phyloP scores from a whole-genome alignment of 2,888 invertebrate genomes.

The Pocota personata region DNA sequence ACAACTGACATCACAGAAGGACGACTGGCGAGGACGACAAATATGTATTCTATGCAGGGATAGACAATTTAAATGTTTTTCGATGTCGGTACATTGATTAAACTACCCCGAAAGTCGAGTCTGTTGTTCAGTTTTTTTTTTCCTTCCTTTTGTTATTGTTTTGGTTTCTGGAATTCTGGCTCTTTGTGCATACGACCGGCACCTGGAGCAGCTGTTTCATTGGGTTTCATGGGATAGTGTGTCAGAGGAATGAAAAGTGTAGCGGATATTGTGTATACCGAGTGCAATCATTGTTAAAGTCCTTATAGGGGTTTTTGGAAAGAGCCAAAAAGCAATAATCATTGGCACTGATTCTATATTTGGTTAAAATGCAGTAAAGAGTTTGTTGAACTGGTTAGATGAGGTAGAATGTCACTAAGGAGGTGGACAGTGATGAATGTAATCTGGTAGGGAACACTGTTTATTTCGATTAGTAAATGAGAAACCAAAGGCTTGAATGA shows the following conservation, averaged over 20 bases:
- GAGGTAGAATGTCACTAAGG: not conserved
- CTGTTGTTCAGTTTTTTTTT: not conserved
- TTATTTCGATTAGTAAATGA: too few relatives aligned
- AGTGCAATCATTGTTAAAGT: constrained; percentile 16
- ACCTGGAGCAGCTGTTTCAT: constrained; percentile 66
- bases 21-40: constrained; percentile 29
- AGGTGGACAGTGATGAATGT: not conserved
- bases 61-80: constrained; percentile 19
- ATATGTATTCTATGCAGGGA: not conserved
- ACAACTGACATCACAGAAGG: constrained; percentile 28
- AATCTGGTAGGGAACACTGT: not conserved
- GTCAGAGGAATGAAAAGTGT: constrained; percentile 23
- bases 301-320: constrained; percentile 27
- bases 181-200: constrained; percentile 10
- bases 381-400: constrained; percentile 12
- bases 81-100: constrained; percentile 51
- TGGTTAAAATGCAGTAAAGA: constrained; percentile 49
- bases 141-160: constrained; percentile 6
- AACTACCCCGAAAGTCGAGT: constrained; percentile 28
- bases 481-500: not conserved
- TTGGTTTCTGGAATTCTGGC: not conserved
- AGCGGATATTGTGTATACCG: constrained; percentile 39
- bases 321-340: constrained; percentile 24
- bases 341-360: constrained; percentile 49
- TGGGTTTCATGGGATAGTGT: not conserved